Percentiles rank a stretch among this genome's conserved stretches.
These are phyloP conservation scores for Drosophila sturtevanti DNA, from an alignment of 1,140 invertebrate species.

Conservation along the genomic window DNA sequence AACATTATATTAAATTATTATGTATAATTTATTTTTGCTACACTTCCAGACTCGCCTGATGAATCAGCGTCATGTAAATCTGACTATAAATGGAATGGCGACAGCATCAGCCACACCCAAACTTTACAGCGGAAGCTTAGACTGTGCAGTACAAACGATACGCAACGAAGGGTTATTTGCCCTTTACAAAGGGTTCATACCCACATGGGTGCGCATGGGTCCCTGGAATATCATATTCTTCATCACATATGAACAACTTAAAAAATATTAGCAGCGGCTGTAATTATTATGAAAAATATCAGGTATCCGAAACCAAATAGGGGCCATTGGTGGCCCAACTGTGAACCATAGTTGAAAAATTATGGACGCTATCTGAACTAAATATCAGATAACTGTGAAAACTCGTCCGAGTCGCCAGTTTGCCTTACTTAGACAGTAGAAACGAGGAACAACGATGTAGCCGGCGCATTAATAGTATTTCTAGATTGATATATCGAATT, in stretches of 20 bases:
- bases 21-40: neutral
- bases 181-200: slow-evolving; percentile 97
- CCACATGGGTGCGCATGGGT: slow-evolving; percentile 97
- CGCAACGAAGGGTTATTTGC: slow-evolving; percentile 89
- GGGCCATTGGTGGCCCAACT: neutral
- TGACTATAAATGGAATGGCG: slow-evolving; percentile 83
- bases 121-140: slow-evolving; percentile 93
- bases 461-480: slow-evolving; percentile 6
- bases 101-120: slow-evolving; percentile 81
- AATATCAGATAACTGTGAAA: neutral
- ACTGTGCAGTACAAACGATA: slow-evolving; percentile 90
- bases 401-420: neutral
- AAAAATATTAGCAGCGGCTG: slow-evolving; percentile 84
- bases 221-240: slow-evolving; percentile 99
- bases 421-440: neutral
- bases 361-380: neutral
- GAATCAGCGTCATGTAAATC: slow-evolving; percentile 90
- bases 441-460: neutral
- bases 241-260: slow-evolving; percentile 96
- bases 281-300: slow-evolving; percentile 31
- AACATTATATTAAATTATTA: too few species aligned
- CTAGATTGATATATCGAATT: slow-evolving; percentile 3
- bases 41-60: slow-evolving; percentile 92
- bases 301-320: slow-evolving; percentile 67
- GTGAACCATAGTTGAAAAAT: neutral